Evolutionary conservation across 2,113 vertebrate species (phyloP).

Genomic region (Pitta sordida): DNA sequence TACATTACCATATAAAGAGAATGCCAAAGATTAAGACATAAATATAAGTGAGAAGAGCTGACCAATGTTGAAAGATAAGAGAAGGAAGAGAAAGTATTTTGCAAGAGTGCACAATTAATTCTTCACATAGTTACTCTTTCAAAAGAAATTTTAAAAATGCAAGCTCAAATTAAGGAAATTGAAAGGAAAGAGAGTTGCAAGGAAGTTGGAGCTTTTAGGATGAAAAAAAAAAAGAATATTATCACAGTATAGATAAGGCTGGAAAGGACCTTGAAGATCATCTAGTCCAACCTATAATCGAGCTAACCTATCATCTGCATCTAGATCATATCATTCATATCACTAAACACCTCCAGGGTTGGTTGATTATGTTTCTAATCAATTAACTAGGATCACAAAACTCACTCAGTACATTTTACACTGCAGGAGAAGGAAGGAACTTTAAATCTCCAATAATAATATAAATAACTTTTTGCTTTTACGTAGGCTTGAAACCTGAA

Average conservation of each 20-base stretch:
- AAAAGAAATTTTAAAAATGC: background rate
- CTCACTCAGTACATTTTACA: background rate
- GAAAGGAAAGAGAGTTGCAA: background rate
- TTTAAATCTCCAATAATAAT: background rate
- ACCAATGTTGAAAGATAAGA: background rate
- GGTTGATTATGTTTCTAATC: too few relatives aligned
- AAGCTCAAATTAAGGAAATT: background rate
- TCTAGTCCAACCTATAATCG: too few relatives aligned
- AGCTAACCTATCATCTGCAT: too few relatives aligned
- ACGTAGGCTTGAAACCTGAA: background rate
- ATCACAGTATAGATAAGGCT: too few relatives aligned
- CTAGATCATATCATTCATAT: too few relatives aligned
- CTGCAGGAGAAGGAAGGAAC: background rate
- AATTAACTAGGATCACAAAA: too few relatives aligned
- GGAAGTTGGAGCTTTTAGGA: background rate
- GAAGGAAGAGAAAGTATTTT: background rate
- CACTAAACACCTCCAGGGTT: too few relatives aligned
- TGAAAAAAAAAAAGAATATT: background rate
- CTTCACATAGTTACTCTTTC: background rate
- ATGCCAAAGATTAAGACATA: background rate
- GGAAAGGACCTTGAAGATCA: too few relatives aligned
- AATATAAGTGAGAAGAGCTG: background rate
- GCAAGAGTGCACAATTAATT: background rate
- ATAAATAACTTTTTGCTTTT: background rate
- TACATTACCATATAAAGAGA: background rate